A percentile compares a stretch with the other conserved stretches of the same genome.
These are phyloP conservation scores for Rhynchopsitta pachyrhyncha DNA, from an alignment of 2,113 vertebrate genomes.

Conservation along the genomic window DNA sequence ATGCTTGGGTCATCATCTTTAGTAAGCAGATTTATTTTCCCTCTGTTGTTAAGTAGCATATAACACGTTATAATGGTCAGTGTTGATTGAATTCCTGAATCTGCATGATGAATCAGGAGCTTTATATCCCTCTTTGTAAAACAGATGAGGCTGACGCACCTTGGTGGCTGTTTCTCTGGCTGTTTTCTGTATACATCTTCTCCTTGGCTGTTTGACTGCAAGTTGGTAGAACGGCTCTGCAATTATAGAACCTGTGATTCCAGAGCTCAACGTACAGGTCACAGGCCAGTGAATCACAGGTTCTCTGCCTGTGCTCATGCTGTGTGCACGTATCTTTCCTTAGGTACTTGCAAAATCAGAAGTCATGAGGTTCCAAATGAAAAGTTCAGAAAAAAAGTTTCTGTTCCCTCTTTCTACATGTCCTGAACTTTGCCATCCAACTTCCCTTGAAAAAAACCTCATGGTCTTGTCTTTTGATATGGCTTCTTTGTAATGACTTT, in stretches of 20 bases:
- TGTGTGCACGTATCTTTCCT: constrained; percentile 67
- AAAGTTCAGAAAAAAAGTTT: constrained; percentile 72
- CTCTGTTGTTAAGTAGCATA: background rate
- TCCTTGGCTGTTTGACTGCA: background rate
- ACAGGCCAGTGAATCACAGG: constrained; percentile 74
- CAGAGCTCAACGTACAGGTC: constrained; percentile 57
- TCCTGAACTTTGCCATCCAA: constrained; percentile 56
- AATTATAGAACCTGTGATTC: constrained; percentile 43
- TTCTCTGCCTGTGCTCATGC: constrained; percentile 22
- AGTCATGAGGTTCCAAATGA: constrained; percentile 78
- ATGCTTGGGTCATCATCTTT: fast-evolving
- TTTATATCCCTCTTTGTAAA: background rate
- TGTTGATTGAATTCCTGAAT: background rate
- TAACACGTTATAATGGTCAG: background rate
- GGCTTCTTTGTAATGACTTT: background rate
- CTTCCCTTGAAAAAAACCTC: constrained; percentile 64
- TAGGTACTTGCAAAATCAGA: constrained; percentile 77
- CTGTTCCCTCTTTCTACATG: constrained; percentile 78
- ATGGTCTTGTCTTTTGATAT: background rate
- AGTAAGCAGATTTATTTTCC: background rate
- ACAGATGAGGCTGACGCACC: background rate
- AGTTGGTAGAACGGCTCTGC: background rate
- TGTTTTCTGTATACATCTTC: background rate
- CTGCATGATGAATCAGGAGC: background rate
- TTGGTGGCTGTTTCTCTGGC: background rate